phyloP scores from a whole-genome alignment of 2,797 vertebrate species.

The Diplodus sargus region DNA sequence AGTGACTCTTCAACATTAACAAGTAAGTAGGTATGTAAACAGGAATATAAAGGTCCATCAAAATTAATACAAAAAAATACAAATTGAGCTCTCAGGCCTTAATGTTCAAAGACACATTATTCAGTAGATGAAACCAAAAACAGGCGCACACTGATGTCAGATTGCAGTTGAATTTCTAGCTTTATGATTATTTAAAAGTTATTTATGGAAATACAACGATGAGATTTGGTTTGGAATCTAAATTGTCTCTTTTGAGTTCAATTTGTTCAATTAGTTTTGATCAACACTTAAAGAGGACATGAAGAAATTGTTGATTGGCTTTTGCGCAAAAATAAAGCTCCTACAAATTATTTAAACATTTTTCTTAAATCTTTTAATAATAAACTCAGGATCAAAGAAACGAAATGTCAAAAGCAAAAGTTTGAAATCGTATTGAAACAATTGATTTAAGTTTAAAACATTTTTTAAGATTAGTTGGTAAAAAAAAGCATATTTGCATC shows the following conservation, averaged over 20 bases:
- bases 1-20: not conserved
- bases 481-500: not conserved
- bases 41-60: not conserved
- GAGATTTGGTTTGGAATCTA: not conserved
- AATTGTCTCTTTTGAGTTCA: not conserved
- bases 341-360: not conserved
- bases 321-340: not conserved
- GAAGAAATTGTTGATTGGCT: not conserved
- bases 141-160: not conserved
- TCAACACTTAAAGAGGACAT: not conserved
- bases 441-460: conserved; percentile 20
- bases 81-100: not conserved
- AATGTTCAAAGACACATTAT: not conserved
- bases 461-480: not conserved
- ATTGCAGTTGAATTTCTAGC: not conserved
- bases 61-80: not conserved
- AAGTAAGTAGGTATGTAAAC: not conserved
- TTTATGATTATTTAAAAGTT: not conserved
- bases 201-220: not conserved
- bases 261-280: not conserved
- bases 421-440: not conserved
- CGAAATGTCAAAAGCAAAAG: not conserved
- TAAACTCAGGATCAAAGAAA: not conserved
- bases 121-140: not conserved
- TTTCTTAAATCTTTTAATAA: not conserved